Conservation (phyloP, 2,888 invertebrate species). For the Carterocephalus palaemon region DNA sequence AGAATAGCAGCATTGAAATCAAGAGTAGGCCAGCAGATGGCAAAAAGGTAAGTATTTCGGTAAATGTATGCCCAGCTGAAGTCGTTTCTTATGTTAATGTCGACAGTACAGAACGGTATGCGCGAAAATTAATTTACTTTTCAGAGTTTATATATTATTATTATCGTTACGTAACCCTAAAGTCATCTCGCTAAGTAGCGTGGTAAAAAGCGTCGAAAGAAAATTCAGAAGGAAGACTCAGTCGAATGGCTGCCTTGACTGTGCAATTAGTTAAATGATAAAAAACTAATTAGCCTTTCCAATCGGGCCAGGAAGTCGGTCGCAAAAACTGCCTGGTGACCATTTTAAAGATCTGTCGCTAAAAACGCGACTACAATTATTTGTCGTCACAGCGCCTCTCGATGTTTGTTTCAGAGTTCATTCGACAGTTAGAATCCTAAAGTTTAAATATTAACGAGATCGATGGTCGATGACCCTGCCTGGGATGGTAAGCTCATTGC, state of each 20-base stretch:
- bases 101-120: no score
- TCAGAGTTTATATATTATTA: conserved; percentile 1
- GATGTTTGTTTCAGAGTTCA: no score
- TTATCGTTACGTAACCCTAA: neutral
- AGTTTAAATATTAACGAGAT: no score
- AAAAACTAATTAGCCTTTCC: conserved; percentile 69
- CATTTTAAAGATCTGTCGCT: conserved; percentile 13
- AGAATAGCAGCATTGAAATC: no score
- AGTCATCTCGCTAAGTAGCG: conserved; percentile 4
- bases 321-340: conserved; percentile 40
- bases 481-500: no score
- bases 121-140: conserved; percentile 2
- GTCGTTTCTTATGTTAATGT: no score
- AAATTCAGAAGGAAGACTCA: conserved; percentile 57
- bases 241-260: conserved; percentile 66
- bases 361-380: conserved; percentile 2
- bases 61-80: no score
- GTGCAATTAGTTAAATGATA: conserved; percentile 52
- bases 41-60: no score
- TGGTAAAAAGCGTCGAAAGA: conserved; percentile 17
- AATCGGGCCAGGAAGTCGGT: conserved; percentile 63
- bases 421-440: no score
- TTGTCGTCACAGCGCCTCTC: no score
- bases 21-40: no score
- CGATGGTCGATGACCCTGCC: no score